Evolutionary conservation across 2,888 invertebrate species (phyloP).

Genomic region (Pachydiplax longipennis): DNA sequence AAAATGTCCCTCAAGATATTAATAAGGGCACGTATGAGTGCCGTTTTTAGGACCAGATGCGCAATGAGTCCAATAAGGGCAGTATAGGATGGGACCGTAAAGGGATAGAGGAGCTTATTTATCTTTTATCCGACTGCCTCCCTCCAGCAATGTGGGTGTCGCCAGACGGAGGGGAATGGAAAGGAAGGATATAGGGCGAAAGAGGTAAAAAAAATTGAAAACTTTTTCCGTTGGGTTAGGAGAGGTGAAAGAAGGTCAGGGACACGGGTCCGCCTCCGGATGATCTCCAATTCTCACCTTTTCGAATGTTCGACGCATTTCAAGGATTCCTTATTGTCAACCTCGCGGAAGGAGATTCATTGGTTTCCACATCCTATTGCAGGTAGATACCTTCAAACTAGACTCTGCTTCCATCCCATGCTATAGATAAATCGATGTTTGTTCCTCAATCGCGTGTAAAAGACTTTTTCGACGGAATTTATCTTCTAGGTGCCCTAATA

Average conservation of each 20-base stretch:
- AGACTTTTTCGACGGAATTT: no score
- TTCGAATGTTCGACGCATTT: not conserved
- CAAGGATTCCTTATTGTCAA: no score
- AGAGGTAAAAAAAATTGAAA: not conserved
- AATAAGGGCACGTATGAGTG: not conserved
- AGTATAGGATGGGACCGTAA: not conserved
- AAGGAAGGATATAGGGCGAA: not conserved
- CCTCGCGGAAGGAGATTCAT: not conserved
- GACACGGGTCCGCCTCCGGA: not conserved
- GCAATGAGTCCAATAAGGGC: not conserved
- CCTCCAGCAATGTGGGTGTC: not conserved
- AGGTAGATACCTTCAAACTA: no score
- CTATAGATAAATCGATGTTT: no score
- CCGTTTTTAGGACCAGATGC: not conserved
- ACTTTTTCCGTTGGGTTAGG: not conserved
- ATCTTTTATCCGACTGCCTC: not conserved
- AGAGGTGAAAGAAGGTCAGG: not conserved
- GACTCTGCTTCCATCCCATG: no score
- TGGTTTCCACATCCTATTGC: not conserved
- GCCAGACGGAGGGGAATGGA: not conserved
- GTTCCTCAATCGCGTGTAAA: no score
- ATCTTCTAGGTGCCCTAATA: no score
- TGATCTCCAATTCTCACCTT: not conserved
- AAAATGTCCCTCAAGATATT: not conserved
- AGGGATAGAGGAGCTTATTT: not conserved